These are phyloP conservation scores for Platalea minor DNA, from an alignment of 2,797 vertebrate species.

Conservation along the genomic window DNA sequence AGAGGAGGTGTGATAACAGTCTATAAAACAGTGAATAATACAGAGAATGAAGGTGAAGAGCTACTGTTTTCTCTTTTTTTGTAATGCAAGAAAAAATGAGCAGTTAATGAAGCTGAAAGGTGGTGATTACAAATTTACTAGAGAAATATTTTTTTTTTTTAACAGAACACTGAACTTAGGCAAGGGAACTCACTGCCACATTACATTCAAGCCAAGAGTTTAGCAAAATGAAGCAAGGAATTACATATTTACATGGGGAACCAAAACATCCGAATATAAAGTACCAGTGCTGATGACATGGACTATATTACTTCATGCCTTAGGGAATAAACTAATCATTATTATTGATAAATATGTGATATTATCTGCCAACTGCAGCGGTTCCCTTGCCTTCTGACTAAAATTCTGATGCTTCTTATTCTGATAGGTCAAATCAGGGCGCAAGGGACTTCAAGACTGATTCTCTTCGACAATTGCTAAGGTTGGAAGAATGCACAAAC, in stretches of 20 bases:
- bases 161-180: background rate
- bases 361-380: background rate
- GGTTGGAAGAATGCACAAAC: background rate
- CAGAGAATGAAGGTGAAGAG: background rate
- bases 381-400: background rate
- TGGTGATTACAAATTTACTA: constrained; percentile 40
- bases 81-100: constrained; percentile 14
- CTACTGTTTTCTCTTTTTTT: background rate
- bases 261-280: background rate
- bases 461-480: constrained; percentile 16
- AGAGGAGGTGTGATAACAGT: background rate
- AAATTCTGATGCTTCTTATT: background rate
- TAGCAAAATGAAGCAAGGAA: background rate
- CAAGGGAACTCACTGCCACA: background rate
- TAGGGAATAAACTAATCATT: constrained; percentile 3
- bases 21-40: constrained; percentile 10
- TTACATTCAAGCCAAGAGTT: background rate
- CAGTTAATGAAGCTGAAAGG: constrained; percentile 62
- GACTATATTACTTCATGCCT: background rate
- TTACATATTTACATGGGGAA: background rate
- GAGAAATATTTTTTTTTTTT: background rate
- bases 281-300: background rate
- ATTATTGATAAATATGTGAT: constrained; percentile 17
- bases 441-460: constrained; percentile 4
- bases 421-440: background rate